Evolutionary conservation across 2,797 vertebrate species (phyloP).

Genomic region (Gobionotothen gibberifrons): DNA sequence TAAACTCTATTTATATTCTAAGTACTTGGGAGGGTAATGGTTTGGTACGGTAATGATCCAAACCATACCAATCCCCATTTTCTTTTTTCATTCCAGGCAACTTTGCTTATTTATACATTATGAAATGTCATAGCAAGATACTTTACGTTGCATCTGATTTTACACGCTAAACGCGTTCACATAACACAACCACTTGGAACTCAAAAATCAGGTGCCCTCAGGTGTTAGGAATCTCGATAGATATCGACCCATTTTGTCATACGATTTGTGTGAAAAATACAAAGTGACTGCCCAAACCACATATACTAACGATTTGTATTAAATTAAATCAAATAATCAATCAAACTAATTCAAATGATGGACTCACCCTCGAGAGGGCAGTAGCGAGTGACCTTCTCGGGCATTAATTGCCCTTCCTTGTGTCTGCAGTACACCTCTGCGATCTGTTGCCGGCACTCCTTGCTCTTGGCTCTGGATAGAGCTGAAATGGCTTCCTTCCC

Average conservation of each 20-base stretch:
- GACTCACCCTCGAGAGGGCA: conserved; percentile 89
- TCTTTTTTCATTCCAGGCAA: not conserved
- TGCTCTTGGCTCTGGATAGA: conserved; percentile 91
- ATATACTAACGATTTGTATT: conserved; percentile 24
- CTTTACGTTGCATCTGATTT: not conserved
- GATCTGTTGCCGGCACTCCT: conserved; percentile 93
- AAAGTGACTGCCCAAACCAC: conserved; percentile 24
- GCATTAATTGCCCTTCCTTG: conserved; percentile 93
- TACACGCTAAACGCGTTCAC: not conserved
- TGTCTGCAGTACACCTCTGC: conserved; percentile 94
- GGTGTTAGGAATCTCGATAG: not conserved
- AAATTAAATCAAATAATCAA: conserved; percentile 44
- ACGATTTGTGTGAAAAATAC: conserved; percentile 34
- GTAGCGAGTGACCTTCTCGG: conserved; percentile 92
- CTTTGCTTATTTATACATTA: conserved; percentile 6
- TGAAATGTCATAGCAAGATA: not conserved
- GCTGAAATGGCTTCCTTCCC: conserved; percentile 97
- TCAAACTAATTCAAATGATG: conserved; percentile 14
- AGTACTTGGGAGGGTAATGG: too few species aligned
- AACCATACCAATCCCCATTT: too few species aligned
- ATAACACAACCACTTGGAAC: not conserved
- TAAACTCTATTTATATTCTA: too few species aligned
- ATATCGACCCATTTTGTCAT: conserved; percentile 21
- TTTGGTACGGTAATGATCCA: too few species aligned
- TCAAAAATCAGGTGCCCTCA: not conserved